Percentiles rank a stretch among this genome's conserved stretches.
These are phyloP conservation scores for Phoronis australis DNA, from an alignment of 2,888 invertebrate genomes.

Conservation along the genomic window DNA sequence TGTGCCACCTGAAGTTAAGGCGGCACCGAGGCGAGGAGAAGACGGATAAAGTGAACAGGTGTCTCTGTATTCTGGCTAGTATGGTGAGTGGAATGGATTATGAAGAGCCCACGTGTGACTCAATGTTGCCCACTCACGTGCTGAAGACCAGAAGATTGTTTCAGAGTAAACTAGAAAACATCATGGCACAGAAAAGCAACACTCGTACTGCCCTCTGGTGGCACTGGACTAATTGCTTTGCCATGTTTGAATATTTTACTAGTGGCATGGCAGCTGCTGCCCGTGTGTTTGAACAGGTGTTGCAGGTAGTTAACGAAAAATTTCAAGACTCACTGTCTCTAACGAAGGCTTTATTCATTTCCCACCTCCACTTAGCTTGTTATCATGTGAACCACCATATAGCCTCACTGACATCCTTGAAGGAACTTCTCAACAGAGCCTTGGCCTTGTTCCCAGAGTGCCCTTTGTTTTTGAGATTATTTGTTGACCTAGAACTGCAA, in stretches of 20 bases:
- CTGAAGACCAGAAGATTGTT: constrained; percentile 18
- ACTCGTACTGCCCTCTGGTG: constrained; percentile 3
- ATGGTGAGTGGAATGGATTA: constrained; percentile 8
- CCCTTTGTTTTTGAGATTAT: constrained; percentile 26
- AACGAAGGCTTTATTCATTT: constrained; percentile 15
- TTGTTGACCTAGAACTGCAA: constrained; percentile 32
- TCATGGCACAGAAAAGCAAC: constrained; percentile 3
- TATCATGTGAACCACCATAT: constrained; percentile 26
- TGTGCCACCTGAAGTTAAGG: background rate
- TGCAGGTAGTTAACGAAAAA: background rate
- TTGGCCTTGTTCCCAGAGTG: constrained; percentile 31
- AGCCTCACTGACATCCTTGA: constrained; percentile 24
- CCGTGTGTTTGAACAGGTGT: constrained; percentile 15
- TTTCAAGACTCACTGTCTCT: constrained; percentile 1
- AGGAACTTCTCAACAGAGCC: constrained; percentile 25
- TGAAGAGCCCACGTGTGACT: constrained; percentile 3
- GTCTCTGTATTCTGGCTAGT: constrained; percentile 14
- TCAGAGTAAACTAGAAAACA: constrained; percentile 9
- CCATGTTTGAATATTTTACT: constrained; percentile 40
- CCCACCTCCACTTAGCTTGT: too few species aligned
- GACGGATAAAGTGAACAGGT: background rate
- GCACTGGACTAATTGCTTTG: constrained; percentile 29
- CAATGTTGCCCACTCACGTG: constrained; percentile 9
- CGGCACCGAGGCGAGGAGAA: constrained; percentile 1
- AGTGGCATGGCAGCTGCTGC: constrained; percentile 21